These are phyloP conservation scores for Onychomys arenicola DNA, from an alignment of 2,797 vertebrate genomes.

Conservation along the genomic window DNA sequence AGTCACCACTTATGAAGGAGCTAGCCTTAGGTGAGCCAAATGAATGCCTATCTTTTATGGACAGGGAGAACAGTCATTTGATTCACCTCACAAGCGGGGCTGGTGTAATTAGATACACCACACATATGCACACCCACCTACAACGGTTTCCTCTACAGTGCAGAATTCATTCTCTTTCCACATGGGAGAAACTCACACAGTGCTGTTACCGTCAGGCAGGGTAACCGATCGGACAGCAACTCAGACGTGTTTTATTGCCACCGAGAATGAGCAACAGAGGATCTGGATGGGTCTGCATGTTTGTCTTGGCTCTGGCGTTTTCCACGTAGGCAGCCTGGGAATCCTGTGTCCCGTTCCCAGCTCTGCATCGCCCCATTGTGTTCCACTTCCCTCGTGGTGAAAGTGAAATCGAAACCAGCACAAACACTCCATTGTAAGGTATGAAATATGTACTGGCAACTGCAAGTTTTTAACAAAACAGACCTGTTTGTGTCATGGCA, in stretches of 20 bases:
- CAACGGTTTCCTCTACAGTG: not conserved
- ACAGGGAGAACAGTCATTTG: conserved; percentile 43
- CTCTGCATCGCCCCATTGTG: conserved; percentile 74
- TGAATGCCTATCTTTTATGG: conserved; percentile 57
- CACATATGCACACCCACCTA: accelerated
- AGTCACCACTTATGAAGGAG: conserved; percentile 49
- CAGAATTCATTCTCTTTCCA: not conserved
- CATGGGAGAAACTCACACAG: conserved; percentile 21
- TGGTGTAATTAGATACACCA: not conserved
- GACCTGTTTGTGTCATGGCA: conserved; percentile 70
- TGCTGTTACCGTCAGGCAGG: conserved; percentile 1
- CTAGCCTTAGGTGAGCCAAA: conserved; percentile 53
- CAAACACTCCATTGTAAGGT: conserved; percentile 80
- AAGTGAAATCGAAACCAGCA: conserved; percentile 83
- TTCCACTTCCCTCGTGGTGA: conserved; percentile 73
- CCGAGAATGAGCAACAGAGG: conserved; percentile 45
- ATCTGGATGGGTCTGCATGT: conserved; percentile 65
- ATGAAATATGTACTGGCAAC: conserved; percentile 77
- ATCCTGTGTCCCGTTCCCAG: conserved; percentile 79
- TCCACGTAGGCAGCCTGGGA: conserved; percentile 74
- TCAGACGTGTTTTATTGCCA: conserved; percentile 66
- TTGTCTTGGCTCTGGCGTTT: conserved; percentile 78
- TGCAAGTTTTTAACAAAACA: conserved; percentile 69
- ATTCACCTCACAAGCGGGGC: not conserved
- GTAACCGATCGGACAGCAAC: conserved; percentile 31